Evolutionary conservation across 1,140 invertebrate genomes (phyloP).

Genomic region (Lordiphosa clarofinis): DNA sequence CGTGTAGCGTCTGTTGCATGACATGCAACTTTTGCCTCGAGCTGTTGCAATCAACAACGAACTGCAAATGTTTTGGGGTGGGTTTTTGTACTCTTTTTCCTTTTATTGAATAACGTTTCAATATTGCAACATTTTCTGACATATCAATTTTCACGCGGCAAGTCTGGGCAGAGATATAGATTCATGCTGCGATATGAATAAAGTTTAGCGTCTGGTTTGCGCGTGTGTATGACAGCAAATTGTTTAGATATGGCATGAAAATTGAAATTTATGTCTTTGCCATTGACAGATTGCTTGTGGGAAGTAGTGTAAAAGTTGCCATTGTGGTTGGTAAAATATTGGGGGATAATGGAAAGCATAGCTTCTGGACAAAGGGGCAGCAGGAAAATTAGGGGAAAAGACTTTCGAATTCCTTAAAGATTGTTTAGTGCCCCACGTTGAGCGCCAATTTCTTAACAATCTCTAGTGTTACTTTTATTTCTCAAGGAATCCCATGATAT

Average conservation of each 20-base stretch:
- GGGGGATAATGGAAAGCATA: conserved; percentile 15
- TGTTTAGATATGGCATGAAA: conserved; percentile 73
- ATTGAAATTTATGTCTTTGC: conserved; percentile 74
- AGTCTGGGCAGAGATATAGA: conserved; percentile 36
- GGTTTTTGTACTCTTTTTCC: conserved; percentile 9
- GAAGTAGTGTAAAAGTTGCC: conserved; percentile 19
- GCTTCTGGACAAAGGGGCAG: too few species aligned
- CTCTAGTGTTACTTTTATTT: too few species aligned
- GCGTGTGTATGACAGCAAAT: conserved; percentile 49
- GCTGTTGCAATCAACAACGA: conserved; percentile 58
- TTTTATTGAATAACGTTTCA: conserved; percentile 75
- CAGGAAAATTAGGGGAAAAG: too few species aligned
- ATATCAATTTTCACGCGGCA: conserved; percentile 67
- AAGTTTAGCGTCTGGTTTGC: conserved; percentile 55
- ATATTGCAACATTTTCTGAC: conserved; percentile 74
- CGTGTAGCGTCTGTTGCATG: conserved; percentile 65
- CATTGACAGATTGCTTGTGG: conserved; percentile 57
- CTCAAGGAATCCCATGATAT: too few species aligned
- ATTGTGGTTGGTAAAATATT: conserved; percentile 46
- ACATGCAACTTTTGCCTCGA: conserved; percentile 67
- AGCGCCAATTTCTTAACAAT: too few species aligned
- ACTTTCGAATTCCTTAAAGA: too few species aligned
- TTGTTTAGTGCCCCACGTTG: too few species aligned
- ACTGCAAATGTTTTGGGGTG: conserved; percentile 34
- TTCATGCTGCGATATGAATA: conserved; percentile 52